Evolutionary conservation across 2,797 vertebrate species (phyloP).

Genomic region (Pseudomugil gertrudae): DNA sequence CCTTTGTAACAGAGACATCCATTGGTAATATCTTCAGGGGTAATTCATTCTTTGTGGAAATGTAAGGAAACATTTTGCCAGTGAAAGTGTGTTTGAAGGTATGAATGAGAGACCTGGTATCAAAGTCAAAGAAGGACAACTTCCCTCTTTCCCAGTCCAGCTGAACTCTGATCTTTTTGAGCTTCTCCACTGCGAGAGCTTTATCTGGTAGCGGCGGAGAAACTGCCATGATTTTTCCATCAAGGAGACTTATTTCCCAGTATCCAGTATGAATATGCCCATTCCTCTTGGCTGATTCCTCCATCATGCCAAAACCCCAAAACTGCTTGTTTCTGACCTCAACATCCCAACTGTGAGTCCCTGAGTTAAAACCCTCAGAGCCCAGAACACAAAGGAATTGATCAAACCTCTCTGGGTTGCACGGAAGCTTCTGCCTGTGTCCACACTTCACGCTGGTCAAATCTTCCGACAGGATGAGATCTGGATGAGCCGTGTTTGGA

Average conservation of each 20-base stretch:
- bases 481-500: constrained; percentile 28
- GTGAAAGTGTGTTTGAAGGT: constrained; percentile 25
- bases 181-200: constrained; percentile 8
- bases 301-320: constrained; percentile 31
- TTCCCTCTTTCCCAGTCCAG: constrained; percentile 19
- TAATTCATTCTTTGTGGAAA: background rate
- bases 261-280: background rate
- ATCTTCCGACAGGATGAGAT: constrained; percentile 7
- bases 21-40: constrained; percentile 8
- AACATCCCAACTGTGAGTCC: constrained; percentile 32
- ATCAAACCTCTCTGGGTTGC: constrained; percentile 38
- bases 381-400: constrained; percentile 4
- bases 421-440: background rate
- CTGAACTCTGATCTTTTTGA: constrained; percentile 10
- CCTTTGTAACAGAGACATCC: background rate
- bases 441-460: constrained; percentile 10
- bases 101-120: constrained; percentile 16
- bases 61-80: constrained; percentile 22
- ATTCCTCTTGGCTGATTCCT: background rate
- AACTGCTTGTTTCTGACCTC: background rate
- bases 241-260: background rate
- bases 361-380: constrained; percentile 38
- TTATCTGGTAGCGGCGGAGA: too few species aligned
- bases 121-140: constrained; percentile 22
- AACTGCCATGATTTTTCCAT: constrained; percentile 15